phyloP scores from a whole-genome alignment of 2,113 vertebrate species.

The Cynopterus brachyotis region DNA sequence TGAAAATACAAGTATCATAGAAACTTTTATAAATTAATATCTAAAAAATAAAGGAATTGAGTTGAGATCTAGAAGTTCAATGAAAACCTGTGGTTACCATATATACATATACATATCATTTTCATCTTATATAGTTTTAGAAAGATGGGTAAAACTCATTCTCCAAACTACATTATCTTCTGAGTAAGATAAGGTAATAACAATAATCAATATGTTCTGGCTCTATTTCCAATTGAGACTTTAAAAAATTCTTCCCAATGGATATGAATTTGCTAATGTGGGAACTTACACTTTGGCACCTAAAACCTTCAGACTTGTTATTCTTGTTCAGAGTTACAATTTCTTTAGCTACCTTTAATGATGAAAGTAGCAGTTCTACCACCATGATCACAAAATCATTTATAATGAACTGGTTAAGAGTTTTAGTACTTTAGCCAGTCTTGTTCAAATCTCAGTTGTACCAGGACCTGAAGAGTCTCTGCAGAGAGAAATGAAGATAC shows the following conservation, averaged over 20 bases:
- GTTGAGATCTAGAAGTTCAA: constrained; percentile 24
- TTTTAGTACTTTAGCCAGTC: background rate
- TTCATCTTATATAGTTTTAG: constrained; percentile 32
- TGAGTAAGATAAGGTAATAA: background rate
- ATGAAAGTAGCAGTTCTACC: background rate
- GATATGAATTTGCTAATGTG: background rate
- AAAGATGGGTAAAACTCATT: background rate
- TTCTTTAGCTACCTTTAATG: background rate
- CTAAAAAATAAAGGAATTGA: background rate
- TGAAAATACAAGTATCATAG: constrained; percentile 40
- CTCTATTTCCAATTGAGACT: background rate
- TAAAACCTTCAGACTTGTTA: background rate
- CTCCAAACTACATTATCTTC: background rate
- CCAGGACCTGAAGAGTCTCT: background rate
- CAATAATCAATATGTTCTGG: background rate
- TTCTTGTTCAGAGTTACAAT: background rate
- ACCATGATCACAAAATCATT: background rate
- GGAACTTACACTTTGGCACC: background rate
- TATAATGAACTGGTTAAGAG: background rate
- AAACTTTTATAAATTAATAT: background rate
- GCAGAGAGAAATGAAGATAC: background rate
- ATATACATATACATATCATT: background rate
- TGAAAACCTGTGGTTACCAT: constrained; percentile 39
- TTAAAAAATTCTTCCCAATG: background rate
- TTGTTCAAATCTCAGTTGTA: background rate